Conservation (phyloP, 2,888 invertebrate species). For the Stomorhina lunata region DNA sequence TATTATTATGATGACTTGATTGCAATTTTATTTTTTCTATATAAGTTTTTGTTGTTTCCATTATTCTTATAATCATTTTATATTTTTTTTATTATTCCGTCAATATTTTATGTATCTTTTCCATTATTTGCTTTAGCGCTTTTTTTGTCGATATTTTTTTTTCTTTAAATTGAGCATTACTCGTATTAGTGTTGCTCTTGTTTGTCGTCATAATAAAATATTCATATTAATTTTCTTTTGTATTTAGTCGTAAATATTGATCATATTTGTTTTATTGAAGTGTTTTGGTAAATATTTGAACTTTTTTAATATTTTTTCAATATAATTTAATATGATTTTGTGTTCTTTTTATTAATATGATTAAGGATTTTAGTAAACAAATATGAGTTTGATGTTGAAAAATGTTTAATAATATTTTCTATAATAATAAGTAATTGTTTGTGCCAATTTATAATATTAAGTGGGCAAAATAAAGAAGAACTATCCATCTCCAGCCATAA, state of each 20-base stretch:
- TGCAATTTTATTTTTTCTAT: slow-evolving; percentile 48
- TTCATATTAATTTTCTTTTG: slow-evolving; percentile 36
- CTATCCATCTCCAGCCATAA: no score
- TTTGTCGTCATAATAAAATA: slow-evolving; percentile 18
- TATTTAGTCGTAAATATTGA: slow-evolving; percentile 44
- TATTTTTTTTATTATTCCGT: slow-evolving; percentile 19
- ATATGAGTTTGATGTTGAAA: no score
- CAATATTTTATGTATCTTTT: slow-evolving; percentile 14
- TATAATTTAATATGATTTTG: no score
- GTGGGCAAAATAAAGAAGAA: no score
- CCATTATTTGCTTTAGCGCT: not conserved
- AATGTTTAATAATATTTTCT: no score
- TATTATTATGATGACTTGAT: slow-evolving; percentile 41
- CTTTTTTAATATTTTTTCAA: not conserved
- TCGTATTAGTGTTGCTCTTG: slow-evolving; percentile 34
- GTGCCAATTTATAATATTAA: no score
- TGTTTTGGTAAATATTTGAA: slow-evolving; percentile 44
- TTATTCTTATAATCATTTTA: not conserved
- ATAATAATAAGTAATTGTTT: no score
- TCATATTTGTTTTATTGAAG: slow-evolving; percentile 28
- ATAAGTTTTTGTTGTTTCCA: not conserved
- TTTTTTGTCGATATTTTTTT: not conserved
- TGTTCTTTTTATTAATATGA: no score
- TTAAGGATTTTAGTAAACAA: no score
- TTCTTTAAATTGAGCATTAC: slow-evolving; percentile 22